Percentiles rank a stretch among this genome's conserved stretches.
These are phyloP conservation scores for Pterois miles DNA, from an alignment of 2,797 vertebrate species.

Conservation along the genomic window DNA sequence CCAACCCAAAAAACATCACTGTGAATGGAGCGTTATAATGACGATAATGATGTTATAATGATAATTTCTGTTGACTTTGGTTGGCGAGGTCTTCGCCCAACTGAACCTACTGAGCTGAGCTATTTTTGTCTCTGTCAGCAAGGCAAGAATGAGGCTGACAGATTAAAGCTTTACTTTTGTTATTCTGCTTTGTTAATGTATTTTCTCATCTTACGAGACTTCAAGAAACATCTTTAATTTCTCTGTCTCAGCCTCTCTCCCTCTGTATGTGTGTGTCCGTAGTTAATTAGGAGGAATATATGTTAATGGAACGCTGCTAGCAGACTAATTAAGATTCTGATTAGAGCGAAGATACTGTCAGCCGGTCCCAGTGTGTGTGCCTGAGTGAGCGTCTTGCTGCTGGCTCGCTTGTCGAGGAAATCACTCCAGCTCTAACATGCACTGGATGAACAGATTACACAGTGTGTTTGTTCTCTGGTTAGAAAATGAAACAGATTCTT, in stretches of 20 bases:
- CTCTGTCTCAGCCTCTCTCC: conserved; percentile 25
- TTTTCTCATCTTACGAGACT: conserved; percentile 50
- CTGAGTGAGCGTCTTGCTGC: conserved; percentile 34
- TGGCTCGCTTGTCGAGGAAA: conserved; percentile 54
- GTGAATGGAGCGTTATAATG: background rate
- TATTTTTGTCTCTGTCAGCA: conserved; percentile 5
- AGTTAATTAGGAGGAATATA: conserved; percentile 76
- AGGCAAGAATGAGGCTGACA: conserved; percentile 8
- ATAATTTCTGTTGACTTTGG: conserved; percentile 19
- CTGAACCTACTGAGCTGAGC: conserved; percentile 3
- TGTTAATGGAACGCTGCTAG: conserved; percentile 81
- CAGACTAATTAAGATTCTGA: conserved; percentile 87
- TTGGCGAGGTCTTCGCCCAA: background rate
- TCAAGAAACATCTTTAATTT: conserved; percentile 55
- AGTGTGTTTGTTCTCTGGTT: conserved; percentile 16
- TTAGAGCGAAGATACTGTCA: conserved; percentile 81
- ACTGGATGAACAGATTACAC: conserved; percentile 49
- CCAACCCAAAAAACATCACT: background rate
- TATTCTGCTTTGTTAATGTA: conserved; percentile 53
- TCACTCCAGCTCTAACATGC: conserved; percentile 38
- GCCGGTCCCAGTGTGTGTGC: conserved; percentile 42
- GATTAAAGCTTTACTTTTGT: conserved; percentile 47
- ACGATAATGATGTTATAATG: too few relatives aligned
- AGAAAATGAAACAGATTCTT: conserved; percentile 37
- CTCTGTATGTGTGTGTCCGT: conserved; percentile 48